These are phyloP conservation scores for Aspiorhynchus laticeps DNA, from an alignment of 2,113 vertebrate species.

Conservation along the genomic window DNA sequence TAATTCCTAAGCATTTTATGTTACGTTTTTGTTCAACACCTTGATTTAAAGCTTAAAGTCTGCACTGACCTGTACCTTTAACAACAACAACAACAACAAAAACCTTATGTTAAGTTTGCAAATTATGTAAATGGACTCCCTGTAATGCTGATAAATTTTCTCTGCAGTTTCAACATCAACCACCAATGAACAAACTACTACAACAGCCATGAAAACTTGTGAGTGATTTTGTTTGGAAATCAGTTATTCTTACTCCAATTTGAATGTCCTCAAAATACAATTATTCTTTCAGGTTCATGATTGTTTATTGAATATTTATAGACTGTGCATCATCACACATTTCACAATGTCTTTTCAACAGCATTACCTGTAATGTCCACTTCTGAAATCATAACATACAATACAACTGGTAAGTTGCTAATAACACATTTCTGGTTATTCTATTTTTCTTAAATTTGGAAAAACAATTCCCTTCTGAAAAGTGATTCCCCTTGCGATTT, in stretches of 20 bases:
- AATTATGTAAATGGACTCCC: no score
- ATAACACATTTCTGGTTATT: not conserved
- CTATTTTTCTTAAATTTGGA: not conserved
- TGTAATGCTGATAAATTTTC: not conserved
- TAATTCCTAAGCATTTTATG: no score
- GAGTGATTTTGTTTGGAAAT: no score
- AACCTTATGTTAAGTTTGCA: no score
- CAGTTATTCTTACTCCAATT: no score
- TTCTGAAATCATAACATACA: not conserved
- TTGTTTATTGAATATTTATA: not conserved
- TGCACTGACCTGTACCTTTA: no score
- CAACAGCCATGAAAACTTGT: not conserved
- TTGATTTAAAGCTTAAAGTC: no score
- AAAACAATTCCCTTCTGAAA: not conserved
- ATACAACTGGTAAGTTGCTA: not conserved
- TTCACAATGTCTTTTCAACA: not conserved
- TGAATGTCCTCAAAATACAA: no score
- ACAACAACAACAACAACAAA: no score
- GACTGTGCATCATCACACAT: not conserved
- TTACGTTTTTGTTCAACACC: no score
- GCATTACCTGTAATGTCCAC: not conserved
- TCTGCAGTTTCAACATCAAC: not conserved
- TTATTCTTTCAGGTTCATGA: no score
- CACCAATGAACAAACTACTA: not conserved
- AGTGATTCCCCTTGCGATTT: not conserved